phyloP scores from a whole-genome alignment of 2,797 vertebrate species.

The Vultur gryphus region DNA sequence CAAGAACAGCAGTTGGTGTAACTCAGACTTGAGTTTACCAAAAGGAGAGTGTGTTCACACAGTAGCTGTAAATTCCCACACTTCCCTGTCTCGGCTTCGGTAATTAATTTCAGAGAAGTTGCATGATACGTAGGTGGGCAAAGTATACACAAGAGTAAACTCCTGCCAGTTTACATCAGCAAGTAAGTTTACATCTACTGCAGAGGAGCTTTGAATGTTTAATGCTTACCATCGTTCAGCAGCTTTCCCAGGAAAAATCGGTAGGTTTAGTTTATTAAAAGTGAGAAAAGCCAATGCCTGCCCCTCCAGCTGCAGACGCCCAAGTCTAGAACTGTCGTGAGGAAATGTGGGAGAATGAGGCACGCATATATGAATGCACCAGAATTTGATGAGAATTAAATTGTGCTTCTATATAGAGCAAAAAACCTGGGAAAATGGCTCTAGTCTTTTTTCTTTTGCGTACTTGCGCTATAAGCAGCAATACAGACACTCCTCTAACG shows the following conservation, averaged over 20 bases:
- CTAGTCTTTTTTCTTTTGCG: fast-evolving
- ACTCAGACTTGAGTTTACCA: not conserved
- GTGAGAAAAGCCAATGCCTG: fast-evolving
- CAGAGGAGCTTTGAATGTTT: not conserved
- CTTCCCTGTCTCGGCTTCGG: fast-evolving
- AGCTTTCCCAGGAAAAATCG: not conserved
- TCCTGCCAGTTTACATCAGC: not conserved
- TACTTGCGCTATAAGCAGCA: not conserved
- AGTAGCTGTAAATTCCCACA: fast-evolving
- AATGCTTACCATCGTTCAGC: fast-evolving
- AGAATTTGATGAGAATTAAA: not conserved
- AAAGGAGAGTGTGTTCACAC: not conserved
- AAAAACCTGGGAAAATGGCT: too few relatives aligned
- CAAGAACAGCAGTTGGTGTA: not conserved
- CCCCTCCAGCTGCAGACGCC: not conserved
- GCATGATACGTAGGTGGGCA: not conserved
- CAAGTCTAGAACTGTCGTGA: fast-evolving
- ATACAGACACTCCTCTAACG: fast-evolving
- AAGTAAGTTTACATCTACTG: not conserved
- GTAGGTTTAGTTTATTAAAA: fast-evolving
- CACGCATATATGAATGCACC: fast-evolving
- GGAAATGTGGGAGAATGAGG: fast-evolving
- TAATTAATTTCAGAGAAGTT: not conserved
- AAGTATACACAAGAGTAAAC: not conserved
- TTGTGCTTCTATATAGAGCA: not conserved